Evolutionary conservation across 2,797 vertebrate species (phyloP).

Genomic region (Chloroceryle amazona): DNA sequence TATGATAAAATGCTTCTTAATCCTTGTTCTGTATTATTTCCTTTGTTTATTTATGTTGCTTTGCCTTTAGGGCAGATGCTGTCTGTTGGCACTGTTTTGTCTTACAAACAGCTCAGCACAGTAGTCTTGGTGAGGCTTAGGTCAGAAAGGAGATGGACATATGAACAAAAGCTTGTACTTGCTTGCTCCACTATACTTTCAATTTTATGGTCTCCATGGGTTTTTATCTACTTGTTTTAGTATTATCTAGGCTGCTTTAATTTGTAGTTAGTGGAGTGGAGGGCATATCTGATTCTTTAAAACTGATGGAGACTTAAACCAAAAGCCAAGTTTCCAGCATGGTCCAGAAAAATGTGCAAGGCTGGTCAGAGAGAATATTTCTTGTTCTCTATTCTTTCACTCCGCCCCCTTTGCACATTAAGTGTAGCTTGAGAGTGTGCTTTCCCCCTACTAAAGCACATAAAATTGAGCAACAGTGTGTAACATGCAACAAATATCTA

Average conservation of each 20-base stretch:
- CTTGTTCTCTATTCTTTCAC: background rate
- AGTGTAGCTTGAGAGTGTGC: background rate
- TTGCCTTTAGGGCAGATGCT: background rate
- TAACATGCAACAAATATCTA: conserved; percentile 10
- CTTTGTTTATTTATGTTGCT: background rate
- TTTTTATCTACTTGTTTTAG: background rate
- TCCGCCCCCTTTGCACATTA: background rate
- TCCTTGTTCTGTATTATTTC: background rate
- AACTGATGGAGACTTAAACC: background rate
- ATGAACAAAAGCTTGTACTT: background rate
- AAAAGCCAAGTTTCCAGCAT: background rate
- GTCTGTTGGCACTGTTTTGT: background rate
- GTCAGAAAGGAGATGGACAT: background rate
- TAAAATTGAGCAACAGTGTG: background rate
- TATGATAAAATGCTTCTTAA: background rate
- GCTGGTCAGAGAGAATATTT: background rate
- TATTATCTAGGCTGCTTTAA: background rate
- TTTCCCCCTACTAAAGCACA: background rate
- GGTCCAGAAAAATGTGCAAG: background rate
- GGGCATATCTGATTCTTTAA: background rate
- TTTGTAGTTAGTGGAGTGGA: background rate
- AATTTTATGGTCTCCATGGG: background rate
- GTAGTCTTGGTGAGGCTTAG: accelerated
- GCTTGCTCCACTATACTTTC: background rate
- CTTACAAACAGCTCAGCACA: background rate